Evolutionary conservation across 92 coral and sea anemone species (phyloP), one percentile per base, ranked within the genome.

Genomic region (Parazoanthus darwini): DNA sequence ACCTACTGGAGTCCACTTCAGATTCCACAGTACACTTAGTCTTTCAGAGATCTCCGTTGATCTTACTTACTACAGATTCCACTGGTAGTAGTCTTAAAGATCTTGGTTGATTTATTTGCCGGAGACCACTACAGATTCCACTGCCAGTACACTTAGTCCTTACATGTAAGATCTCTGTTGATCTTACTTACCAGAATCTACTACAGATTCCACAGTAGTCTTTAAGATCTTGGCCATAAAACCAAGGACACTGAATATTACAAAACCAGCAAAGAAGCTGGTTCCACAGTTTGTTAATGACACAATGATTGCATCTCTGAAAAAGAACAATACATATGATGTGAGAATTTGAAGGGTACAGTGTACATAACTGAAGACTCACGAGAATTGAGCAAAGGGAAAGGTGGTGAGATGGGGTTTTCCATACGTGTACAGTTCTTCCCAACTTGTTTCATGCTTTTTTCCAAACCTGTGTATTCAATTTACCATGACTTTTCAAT

Each of bases 261-360:
- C 99, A 91, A 97, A 97, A 29, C 99, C 99, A 79, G 99, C 99
- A 82, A 97, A 97, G 92, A 97, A 97, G 89, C 99, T 97, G 81
- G 96, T 97, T 70, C 96, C 95, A 65, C 99, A 95, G 83, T 97
- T 97, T 83, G 96, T 94, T 67, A 90, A 79, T 37, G 93, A 77
- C 15, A 97, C 99, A 14, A 97, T 77, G 78, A 97, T 77, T 4
- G 99, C 94, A 88, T 97, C 99, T 89, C 99, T 97, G 83, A 10
- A 14, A 82, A 42, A 11, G 10, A 63, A 36, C 48, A 85, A 54
- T 13, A 54, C 18, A 13, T 54, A 13, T 7, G 3, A 1, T 54
- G 20, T 54, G 20, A 54, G 59, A 54, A 54, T 54, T 54, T 2
- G 59, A 54, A 54, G 59, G 0, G 9, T 54, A 54, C 59, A 54